Base-by-base conservation (phyloP, 2,113 vertebrate species). In the Pedetes capensis region DNA sequence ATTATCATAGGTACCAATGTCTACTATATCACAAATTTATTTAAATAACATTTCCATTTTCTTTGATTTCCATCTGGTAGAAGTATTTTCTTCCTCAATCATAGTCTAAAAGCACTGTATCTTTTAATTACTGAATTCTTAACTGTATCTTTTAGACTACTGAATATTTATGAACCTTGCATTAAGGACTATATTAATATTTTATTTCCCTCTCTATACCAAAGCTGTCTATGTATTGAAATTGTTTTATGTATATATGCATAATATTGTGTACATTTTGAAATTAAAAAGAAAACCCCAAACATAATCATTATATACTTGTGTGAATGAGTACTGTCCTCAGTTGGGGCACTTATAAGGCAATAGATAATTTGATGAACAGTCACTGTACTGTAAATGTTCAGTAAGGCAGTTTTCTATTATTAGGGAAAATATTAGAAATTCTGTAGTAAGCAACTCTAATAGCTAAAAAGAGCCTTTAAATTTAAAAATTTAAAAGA, bases 391-490 rank as follows among this genome's bases (percentile, higher is more conserved):
- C 13, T 95, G 57, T 83, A 71, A 51, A 90, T 69, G 61, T 87
- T 91, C 23, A 95, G 1, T 32, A 93, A 96, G 37, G 75, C 29
- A 79, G 51, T 80, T 49, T 53, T 91, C 37, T 79, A 47, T 63
- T 13, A n/a, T 51, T 94, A 75, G 82, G 47, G 37, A 74, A 89
- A 80, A 93, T 69, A 61, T 55, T 83, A 23, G 8, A 89, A 92
- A 74, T 95, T 95, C 83, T 81, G 25, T 69, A 93, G 64, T 51
- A 94, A 91, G 55, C 17, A 82, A 96, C 39, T 88, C 32, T 90
- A 87, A 44, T 49, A 89, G 94, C 47, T 72, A 86, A 89, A 80
- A 93, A 80, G n/a, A 34, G 91, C 39, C 29, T 79, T 51, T 4
- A n/a, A n/a, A n/a, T n/a, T n/a, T n/a, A n/a, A n/a, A n/a, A n/a